A percentile compares a stretch with the other conserved stretches of the same genome.
Conservation (phyloP, 2,113 vertebrate genomes). For the Sylvilagus bachmani region DNA sequence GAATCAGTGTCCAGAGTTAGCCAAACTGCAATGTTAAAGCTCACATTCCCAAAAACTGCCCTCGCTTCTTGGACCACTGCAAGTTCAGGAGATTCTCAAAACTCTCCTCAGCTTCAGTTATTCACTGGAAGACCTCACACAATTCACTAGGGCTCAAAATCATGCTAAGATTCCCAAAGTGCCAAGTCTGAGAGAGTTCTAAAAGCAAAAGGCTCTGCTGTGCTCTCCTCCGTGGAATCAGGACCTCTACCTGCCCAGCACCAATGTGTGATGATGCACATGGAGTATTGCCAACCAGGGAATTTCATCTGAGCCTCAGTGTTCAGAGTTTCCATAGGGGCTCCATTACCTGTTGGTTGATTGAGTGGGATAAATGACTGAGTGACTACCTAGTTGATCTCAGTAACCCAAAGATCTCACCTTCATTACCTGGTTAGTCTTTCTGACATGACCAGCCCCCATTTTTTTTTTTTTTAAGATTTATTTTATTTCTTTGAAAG, state of each 20-base stretch:
- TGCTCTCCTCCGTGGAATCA: background rate
- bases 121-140: background rate
- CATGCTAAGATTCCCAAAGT: background rate
- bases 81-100: background rate
- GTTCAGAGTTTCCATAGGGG: background rate
- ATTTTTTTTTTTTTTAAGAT: too few species aligned
- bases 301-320: background rate
- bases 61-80: background rate
- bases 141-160: background rate
- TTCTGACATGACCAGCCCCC: background rate
- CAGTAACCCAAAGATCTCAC: background rate
- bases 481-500: too few species aligned
- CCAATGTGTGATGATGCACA: background rate
- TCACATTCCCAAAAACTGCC: background rate
- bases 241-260: background rate
- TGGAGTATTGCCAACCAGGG: background rate
- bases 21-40: background rate
- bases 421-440: background rate
- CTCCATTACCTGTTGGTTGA: background rate
- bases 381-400: background rate
- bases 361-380: background rate
- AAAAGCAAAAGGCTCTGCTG: background rate
- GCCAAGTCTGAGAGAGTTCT: background rate
- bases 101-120: background rate
- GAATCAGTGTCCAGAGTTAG: background rate